Percentiles rank a stretch among this genome's conserved stretches.
Conservation (phyloP, 2,113 vertebrate species). For the Sorex fumeus region DNA sequence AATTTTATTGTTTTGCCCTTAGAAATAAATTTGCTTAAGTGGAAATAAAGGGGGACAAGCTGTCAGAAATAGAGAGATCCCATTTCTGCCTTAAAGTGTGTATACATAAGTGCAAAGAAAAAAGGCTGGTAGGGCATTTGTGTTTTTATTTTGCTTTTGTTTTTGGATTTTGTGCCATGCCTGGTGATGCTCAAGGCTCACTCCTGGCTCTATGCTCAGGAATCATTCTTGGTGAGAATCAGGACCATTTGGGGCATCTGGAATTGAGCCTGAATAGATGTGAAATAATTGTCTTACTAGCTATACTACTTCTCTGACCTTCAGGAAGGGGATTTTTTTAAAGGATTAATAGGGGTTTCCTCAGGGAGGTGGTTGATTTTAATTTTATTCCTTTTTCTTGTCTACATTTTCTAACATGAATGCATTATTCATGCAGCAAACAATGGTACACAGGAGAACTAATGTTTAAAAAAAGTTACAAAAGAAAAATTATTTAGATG, state of each 20-base stretch:
- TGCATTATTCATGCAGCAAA: neutral
- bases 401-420: neutral
- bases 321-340: no score
- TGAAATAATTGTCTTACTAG: neutral
- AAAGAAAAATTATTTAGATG: neutral
- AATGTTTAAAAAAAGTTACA: neutral
- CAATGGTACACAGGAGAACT: neutral
- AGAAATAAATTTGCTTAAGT: neutral
- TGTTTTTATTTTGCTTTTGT: neutral
- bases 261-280: neutral
- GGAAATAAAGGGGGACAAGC: neutral
- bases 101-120: no score
- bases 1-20: constrained; percentile 20
- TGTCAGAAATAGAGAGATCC: neutral
- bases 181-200: no score
- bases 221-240: no score
- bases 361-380: neutral
- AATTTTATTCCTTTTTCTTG: constrained; percentile 44
- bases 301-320: neutral
- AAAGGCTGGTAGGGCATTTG: neutral
- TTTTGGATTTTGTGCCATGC: no score
- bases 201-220: no score
- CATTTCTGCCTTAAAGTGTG: no score
- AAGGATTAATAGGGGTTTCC: neutral
- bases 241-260: no score